Conservation (phyloP, 2,797 vertebrate species). For the Mus spretus region DNA sequence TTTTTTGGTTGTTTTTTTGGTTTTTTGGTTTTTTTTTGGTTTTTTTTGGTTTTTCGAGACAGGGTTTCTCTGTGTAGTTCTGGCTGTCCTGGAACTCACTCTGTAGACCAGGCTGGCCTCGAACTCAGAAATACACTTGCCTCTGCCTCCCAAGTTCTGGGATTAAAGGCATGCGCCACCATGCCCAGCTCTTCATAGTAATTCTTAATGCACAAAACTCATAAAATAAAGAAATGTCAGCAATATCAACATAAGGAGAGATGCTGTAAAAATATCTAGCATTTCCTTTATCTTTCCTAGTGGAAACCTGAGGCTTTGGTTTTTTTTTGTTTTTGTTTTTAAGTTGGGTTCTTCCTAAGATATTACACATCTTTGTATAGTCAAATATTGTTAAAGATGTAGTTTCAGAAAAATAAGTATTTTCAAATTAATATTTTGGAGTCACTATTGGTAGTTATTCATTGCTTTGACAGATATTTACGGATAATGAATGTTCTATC, state of each 20-base stretch:
- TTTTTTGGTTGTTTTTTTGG: no score
- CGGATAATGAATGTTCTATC: conserved; percentile 9
- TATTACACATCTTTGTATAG: not conserved
- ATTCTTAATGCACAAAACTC: not conserved
- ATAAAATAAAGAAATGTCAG: conserved; percentile 47
- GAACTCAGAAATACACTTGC: no score
- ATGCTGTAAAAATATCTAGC: not conserved
- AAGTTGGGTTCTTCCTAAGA: not conserved
- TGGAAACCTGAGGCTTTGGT: not conserved
- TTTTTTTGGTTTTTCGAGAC: no score
- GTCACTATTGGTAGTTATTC: conserved; percentile 8
- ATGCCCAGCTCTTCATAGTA: not conserved
- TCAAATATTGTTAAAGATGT: not conserved
- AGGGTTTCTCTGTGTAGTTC: no score
- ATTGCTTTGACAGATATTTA: conserved; percentile 51
- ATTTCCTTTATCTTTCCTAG: not conserved
- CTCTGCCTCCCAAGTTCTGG: no score
- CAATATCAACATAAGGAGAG: not conserved
- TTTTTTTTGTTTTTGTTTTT: not conserved
- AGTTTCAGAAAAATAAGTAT: conserved; percentile 4
- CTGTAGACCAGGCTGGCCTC: no score
- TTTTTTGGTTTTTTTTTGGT: no score
- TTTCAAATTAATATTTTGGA: conserved; percentile 28
- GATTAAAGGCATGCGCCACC: no score
- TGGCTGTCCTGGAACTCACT: no score